Evolutionary conservation across 2,888 invertebrate species (phyloP).

Genomic region (Cordilura impudica): DNA sequence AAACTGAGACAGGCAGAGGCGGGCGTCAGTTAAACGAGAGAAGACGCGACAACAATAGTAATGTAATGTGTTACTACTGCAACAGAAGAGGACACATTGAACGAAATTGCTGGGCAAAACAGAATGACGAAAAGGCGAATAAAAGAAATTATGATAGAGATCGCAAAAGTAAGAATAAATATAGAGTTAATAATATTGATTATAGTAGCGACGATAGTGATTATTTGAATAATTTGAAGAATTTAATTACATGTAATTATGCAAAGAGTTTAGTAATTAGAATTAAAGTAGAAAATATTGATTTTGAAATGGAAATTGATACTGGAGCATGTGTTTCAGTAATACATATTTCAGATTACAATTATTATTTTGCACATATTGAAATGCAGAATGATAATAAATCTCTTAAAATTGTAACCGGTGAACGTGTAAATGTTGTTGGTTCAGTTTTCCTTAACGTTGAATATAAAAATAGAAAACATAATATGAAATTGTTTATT

Average conservation of each 20-base stretch:
- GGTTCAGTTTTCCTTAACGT: not conserved
- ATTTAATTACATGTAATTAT: conserved; percentile 5
- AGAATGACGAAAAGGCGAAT: not conserved
- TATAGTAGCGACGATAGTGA: conserved; percentile 5
- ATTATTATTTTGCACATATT: conserved; percentile 6
- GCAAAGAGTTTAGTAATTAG: conserved; percentile 4
- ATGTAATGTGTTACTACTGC: conserved; percentile 13
- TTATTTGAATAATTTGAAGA: conserved; percentile 13
- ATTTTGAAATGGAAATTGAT: conserved; percentile 21
- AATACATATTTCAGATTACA: conserved; percentile 8
- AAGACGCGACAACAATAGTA: not conserved
- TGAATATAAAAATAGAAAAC: not conserved
- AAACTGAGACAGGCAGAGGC: not conserved
- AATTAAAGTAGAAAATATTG: conserved; percentile 8
- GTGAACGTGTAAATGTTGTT: conserved; percentile 3
- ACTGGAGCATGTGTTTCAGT: conserved; percentile 16
- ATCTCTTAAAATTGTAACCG: conserved; percentile 19
- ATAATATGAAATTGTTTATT: not conserved
- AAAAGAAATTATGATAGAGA: not conserved
- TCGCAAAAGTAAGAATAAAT: conserved; percentile 1
- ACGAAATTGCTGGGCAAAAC: conserved; percentile 13
- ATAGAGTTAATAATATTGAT: not conserved
- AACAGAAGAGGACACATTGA: not conserved
- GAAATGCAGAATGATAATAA: not conserved
- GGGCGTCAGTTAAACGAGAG: not conserved